Evolutionary conservation across 2,113 vertebrate species (phyloP).

Genomic region (Dromiciops gliroides): DNA sequence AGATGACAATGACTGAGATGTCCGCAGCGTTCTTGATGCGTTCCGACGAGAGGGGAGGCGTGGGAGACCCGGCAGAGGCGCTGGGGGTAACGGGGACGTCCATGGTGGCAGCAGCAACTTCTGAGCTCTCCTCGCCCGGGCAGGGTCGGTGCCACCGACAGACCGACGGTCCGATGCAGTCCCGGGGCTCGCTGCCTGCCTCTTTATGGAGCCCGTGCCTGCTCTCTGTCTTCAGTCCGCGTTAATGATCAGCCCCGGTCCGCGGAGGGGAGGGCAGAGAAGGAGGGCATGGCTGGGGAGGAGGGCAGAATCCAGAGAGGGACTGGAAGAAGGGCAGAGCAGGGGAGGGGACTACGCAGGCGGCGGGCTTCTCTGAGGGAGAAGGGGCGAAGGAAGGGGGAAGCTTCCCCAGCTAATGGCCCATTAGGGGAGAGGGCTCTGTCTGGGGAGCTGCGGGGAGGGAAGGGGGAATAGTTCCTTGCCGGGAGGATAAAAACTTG

Average conservation of each 20-base stretch:
- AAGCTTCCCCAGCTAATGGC: not conserved
- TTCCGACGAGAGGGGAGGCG: not conserved
- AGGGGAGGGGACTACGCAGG: not conserved
- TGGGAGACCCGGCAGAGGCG: not conserved
- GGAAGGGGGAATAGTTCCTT: not conserved
- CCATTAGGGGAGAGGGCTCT: not conserved
- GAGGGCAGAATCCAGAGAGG: not conserved
- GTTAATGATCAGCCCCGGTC: slow-evolving; percentile 81
- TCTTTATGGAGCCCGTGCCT: slow-evolving; percentile 56
- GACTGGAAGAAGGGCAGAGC: not conserved
- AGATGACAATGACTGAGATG: slow-evolving; percentile 85
- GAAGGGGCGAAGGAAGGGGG: not conserved
- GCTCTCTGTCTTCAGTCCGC: not conserved
- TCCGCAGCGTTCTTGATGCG: slow-evolving; percentile 80
- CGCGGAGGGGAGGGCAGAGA: not conserved
- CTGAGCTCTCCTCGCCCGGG: slow-evolving; percentile 62
- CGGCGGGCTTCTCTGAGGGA: not conserved
- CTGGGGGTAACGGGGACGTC: not conserved
- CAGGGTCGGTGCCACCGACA: not conserved
- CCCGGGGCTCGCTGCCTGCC: slow-evolving; percentile 42
- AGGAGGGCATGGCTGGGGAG: not conserved
- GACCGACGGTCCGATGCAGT: slow-evolving; percentile 13
- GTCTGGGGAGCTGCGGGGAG: not conserved
- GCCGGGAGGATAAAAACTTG: no score
- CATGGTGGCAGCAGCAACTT: not conserved